Percentiles rank a stretch among this genome's conserved stretches.
These are phyloP conservation scores for Glomeris marginata DNA, from an alignment of 2,888 invertebrate species.

Conservation along the genomic window DNA sequence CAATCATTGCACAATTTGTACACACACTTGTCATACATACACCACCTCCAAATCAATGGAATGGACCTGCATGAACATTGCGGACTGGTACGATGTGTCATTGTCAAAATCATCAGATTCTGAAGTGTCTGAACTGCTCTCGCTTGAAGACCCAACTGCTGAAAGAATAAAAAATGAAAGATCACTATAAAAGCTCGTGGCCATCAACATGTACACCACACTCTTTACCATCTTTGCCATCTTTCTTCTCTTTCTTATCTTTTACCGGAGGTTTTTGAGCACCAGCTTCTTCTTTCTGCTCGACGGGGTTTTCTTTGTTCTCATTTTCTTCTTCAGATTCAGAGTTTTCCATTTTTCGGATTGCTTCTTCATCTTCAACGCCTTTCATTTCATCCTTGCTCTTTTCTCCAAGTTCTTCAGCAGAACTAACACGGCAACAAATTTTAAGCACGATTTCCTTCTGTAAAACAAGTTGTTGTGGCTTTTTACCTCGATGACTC, in stretches of 20 bases:
- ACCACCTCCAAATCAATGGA: too few relatives aligned
- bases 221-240: conserved; percentile 8
- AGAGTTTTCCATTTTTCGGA: conserved; percentile 70
- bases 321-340: conserved; percentile 75
- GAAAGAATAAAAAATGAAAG: too few relatives aligned
- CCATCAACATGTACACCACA: conserved; percentile 11
- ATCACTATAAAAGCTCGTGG: conserved; percentile 18
- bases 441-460: neutral
- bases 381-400: conserved; percentile 66
- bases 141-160: conserved; percentile 45
- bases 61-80: conserved; percentile 32
- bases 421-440: conserved; percentile 16
- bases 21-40: neutral
- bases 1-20: too few relatives aligned
- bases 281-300: conserved; percentile 47
- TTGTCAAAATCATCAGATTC: conserved; percentile 38
- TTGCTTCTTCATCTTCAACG: conserved; percentile 80
- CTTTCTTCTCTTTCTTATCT: conserved; percentile 16
- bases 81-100: conserved; percentile 24
- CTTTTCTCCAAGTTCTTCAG: conserved; percentile 36
- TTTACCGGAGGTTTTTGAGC: conserved; percentile 13
- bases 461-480: conserved; percentile 9
- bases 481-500: conserved; percentile 37
- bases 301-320: conserved; percentile 51
- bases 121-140: conserved; percentile 51